These are phyloP conservation scores for Plecturocebus donacophilus DNA, from an alignment of 2,113 vertebrate species.

Conservation along the genomic window DNA sequence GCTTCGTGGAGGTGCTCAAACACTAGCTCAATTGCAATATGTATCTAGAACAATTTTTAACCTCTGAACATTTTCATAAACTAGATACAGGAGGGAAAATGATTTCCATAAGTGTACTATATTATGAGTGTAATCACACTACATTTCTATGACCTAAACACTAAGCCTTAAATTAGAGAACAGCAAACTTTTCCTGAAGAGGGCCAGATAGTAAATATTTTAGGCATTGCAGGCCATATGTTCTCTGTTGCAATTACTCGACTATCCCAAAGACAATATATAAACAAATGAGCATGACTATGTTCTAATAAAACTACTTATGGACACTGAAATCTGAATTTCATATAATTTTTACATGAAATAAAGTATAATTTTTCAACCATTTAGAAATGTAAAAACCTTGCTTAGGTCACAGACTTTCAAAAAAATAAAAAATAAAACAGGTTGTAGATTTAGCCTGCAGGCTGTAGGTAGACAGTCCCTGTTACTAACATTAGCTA, in stretches of 20 bases:
- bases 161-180: not conserved
- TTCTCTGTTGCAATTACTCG: not conserved
- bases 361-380: not conserved
- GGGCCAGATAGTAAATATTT: not conserved
- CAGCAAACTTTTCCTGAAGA: not conserved
- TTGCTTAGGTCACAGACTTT: not conserved
- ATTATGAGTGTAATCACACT: not conserved
- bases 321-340: not conserved
- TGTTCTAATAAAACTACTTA: not conserved
- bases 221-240: not conserved
- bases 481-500: not conserved
- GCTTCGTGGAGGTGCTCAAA: not conserved
- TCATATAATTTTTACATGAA: not conserved
- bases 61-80: not conserved
- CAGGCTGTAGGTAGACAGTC: no score
- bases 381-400: conserved; percentile 28
- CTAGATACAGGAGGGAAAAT: not conserved
- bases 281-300: not conserved
- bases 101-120: not conserved
- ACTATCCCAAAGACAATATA: not conserved
- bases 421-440: not conserved
- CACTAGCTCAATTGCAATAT: not conserved
- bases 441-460: not conserved
- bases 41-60: not conserved
- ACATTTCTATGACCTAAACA: not conserved